A percentile compares a stretch with the other conserved stretches of the same genome.
Conservation (phyloP, 1,140 invertebrate genomes). For the Procambarus virginalis region DNA sequence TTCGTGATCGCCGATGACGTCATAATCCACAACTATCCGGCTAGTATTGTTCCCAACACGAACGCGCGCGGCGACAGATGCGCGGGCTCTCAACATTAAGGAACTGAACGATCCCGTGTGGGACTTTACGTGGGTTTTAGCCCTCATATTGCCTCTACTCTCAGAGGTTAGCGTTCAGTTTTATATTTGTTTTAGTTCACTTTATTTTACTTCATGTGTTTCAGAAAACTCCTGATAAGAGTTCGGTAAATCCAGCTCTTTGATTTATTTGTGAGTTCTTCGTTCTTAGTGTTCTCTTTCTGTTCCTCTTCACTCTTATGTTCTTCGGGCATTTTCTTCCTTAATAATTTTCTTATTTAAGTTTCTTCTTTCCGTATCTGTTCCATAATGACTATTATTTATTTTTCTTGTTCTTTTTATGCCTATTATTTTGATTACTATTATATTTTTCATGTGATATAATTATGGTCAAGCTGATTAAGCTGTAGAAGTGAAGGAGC, state of each 20-base stretch:
- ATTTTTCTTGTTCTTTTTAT: too few relatives aligned
- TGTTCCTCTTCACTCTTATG: too few relatives aligned
- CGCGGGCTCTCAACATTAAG: background rate
- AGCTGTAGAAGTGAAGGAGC: too few relatives aligned
- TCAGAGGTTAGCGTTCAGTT: background rate
- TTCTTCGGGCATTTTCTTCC: background rate
- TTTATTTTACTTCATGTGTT: background rate
- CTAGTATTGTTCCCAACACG: background rate
- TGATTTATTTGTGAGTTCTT: too few relatives aligned
- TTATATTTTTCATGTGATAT: too few relatives aligned
- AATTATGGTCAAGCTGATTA: too few relatives aligned
- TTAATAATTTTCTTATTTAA: background rate
- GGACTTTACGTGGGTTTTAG: background rate
- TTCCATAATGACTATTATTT: too few relatives aligned
- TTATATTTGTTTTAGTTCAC: background rate
- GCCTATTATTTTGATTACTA: too few relatives aligned
- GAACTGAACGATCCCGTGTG: background rate
- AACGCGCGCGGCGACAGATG: background rate
- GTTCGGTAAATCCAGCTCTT: too few relatives aligned
- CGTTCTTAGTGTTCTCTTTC: background rate
- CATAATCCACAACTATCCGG: background rate
- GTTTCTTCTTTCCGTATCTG: too few relatives aligned
- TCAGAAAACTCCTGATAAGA: too few relatives aligned
- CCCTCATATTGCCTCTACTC: background rate
- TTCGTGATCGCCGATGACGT: slow-evolving; percentile 6